Evolutionary conservation across 2,113 vertebrate genomes (phyloP).

Genomic region (Plectropomus leopardus): DNA sequence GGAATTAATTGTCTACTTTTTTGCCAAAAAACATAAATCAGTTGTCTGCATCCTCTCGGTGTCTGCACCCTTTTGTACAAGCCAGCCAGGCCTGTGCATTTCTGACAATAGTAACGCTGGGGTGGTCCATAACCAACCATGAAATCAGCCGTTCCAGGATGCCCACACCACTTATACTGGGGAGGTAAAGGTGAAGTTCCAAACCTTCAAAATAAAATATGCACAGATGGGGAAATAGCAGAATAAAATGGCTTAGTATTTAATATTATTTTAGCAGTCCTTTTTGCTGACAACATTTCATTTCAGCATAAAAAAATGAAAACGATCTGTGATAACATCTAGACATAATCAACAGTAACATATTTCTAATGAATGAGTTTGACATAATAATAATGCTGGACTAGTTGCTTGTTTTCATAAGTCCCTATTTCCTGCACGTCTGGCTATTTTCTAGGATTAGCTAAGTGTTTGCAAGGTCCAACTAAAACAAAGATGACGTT

Average conservation of each 20-base stretch:
- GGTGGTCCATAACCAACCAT: constrained; percentile 52
- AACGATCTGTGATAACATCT: constrained; percentile 57
- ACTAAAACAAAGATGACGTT: constrained; percentile 83
- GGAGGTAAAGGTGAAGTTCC: constrained; percentile 44
- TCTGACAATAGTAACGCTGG: constrained; percentile 36
- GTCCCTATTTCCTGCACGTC: constrained; percentile 77
- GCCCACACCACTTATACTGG: constrained; percentile 34
- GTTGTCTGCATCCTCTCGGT: constrained; percentile 55
- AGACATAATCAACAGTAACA: constrained; percentile 60
- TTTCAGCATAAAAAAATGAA: constrained; percentile 46
- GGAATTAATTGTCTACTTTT: constrained; percentile 76
- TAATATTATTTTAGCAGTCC: constrained; percentile 30
- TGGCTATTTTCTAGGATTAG: constrained; percentile 77
- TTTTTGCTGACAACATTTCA: constrained; percentile 21
- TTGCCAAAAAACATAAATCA: constrained; percentile 78
- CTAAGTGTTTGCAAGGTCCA: constrained; percentile 77
- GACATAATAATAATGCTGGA: constrained; percentile 62
- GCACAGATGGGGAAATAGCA: constrained; percentile 13
- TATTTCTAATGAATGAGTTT: constrained; percentile 67
- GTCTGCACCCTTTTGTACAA: constrained; percentile 39
- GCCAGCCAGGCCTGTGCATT: constrained; percentile 16
- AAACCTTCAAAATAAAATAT: constrained; percentile 14
- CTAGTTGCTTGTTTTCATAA: constrained; percentile 78
- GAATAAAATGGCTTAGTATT: neutral
- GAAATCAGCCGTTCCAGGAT: constrained; percentile 54